A percentile compares a stretch with the other conserved stretches of the same genome.
phyloP scores from a whole-genome alignment of 2,797 vertebrate genomes.

The Netta rufina region DNA sequence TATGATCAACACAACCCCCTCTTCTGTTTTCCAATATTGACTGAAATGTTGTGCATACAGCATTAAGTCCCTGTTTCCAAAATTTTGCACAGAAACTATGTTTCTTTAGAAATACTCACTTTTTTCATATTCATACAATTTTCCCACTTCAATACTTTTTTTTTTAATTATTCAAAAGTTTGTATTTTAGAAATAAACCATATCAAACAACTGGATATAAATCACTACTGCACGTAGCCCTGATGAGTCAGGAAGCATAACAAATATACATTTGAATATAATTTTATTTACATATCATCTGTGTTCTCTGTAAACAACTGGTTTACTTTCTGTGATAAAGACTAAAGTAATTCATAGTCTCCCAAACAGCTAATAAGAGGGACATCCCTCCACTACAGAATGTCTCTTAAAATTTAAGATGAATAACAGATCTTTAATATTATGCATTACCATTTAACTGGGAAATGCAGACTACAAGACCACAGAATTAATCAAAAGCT shows the following conservation, averaged over 20 bases:
- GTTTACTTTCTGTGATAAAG: neutral
- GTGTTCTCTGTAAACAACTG: neutral
- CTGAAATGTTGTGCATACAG: neutral
- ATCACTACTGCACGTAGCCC: neutral
- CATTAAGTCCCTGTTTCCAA: neutral
- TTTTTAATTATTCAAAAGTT: neutral
- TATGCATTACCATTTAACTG: neutral
- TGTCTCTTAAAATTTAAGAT: neutral
- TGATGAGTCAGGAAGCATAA: neutral
- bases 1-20: neutral
- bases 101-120: neutral
- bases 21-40: neutral
- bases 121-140: neutral
- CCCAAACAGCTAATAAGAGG: neutral
- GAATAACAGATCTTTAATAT: neutral
- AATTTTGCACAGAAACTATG: neutral
- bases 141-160: neutral
- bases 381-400: neutral
- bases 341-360: neutral
- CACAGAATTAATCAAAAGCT: neutral
- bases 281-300: neutral
- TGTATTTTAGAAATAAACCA: neutral
- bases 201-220: neutral
- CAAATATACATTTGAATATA: neutral
- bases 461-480: neutral